phyloP scores from a whole-genome alignment of 2,113 vertebrate genomes.

The Danionella cerebrum region DNA sequence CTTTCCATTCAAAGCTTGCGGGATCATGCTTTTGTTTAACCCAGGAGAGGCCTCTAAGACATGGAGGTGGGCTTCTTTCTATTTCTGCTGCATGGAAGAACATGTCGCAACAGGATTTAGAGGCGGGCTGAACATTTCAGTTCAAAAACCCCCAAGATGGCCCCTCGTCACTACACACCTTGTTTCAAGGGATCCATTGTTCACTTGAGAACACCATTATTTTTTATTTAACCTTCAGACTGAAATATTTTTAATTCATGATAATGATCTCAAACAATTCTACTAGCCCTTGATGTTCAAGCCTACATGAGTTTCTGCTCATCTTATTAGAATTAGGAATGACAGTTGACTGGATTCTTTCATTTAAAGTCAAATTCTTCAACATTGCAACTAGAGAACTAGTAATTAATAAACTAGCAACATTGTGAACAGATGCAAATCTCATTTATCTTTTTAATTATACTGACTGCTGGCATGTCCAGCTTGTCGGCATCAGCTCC shows the following conservation, averaged over 20 bases:
- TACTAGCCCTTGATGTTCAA: too few relatives aligned
- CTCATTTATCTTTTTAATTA: background rate
- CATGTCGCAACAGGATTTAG: slow-evolving; percentile 12
- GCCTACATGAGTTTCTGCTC: too few relatives aligned
- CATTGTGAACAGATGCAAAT: background rate
- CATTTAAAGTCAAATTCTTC: too few relatives aligned
- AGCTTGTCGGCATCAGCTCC: background rate
- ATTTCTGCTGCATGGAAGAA: background rate
- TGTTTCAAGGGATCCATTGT: background rate
- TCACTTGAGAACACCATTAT: background rate
- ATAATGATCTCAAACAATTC: too few relatives aligned
- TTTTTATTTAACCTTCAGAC: background rate
- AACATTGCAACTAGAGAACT: too few relatives aligned
- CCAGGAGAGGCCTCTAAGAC: background rate
- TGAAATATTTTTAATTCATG: background rate
- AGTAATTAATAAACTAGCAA: too few relatives aligned
- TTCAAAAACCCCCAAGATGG: background rate
- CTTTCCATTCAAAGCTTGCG: slow-evolving; percentile 12
- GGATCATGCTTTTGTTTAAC: slow-evolving; percentile 23
- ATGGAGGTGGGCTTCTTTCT: background rate
- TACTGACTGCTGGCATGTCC: background rate
- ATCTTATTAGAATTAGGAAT: too few relatives aligned
- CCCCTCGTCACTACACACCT: background rate
- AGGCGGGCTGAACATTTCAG: background rate
- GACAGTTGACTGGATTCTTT: too few relatives aligned